phyloP scores from a whole-genome alignment of 2,888 invertebrate genomes.

The Amiota communis region DNA sequence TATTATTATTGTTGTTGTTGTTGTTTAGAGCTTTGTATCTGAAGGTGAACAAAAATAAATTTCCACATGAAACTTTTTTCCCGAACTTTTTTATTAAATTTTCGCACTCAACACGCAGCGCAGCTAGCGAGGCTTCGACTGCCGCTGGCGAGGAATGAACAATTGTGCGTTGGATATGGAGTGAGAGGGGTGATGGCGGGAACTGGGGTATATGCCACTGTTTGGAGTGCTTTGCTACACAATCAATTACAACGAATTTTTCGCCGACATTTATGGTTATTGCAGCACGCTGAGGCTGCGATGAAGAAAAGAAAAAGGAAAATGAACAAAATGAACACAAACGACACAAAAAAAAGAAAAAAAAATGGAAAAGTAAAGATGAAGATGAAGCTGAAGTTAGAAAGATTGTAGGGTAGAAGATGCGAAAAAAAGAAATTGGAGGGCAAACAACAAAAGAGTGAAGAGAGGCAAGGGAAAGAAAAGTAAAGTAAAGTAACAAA shows the following conservation, averaged over 20 bases:
- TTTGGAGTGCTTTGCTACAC: conserved; percentile 32
- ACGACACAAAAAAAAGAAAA: conserved; percentile 43
- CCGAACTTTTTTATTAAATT: conserved; percentile 63
- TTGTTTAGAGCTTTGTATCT: neutral
- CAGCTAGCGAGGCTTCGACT: neutral
- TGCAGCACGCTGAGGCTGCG: conserved; percentile 35
- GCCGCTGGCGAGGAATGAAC: neutral
- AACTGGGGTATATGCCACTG: neutral
- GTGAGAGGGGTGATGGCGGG: too few species aligned
- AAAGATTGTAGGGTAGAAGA: neutral
- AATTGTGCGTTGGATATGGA: neutral
- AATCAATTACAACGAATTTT: conserved; percentile 58
- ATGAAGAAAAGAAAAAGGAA: neutral
- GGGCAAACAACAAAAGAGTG: neutral
- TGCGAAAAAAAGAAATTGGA: neutral
- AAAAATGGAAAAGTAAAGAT: conserved; percentile 35
- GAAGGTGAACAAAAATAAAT: conserved; percentile 36
- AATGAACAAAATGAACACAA: conserved; percentile 6
- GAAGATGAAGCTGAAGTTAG: too few species aligned
- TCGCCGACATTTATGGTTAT: conserved; percentile 65
- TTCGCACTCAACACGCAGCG: conserved; percentile 17
- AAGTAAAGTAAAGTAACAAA: conserved; percentile 14
- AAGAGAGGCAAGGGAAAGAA: neutral
- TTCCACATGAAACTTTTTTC: conserved; percentile 48
- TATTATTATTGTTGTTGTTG: conserved; percentile 19